Percentiles rank a stretch among this genome's conserved stretches.
Evolutionary conservation across 2,113 vertebrate species (phyloP).

Genomic region (Pithys albifrons): DNA sequence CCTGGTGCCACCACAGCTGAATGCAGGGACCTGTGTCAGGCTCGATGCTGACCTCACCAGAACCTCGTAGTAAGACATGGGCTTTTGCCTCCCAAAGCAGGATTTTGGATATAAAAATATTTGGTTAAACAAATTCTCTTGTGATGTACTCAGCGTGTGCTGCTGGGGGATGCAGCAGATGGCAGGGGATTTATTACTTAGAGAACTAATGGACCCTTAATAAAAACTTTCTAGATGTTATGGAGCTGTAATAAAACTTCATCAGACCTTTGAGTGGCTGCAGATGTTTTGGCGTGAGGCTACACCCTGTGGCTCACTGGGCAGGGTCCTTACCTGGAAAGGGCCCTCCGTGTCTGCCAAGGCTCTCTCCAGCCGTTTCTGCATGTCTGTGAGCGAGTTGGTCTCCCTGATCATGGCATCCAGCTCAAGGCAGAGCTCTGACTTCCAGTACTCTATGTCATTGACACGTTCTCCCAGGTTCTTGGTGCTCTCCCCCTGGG

Average conservation of each 20-base stretch:
- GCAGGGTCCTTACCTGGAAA: constrained; percentile 80
- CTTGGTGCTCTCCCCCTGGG: constrained; percentile 82
- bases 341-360: constrained; percentile 85
- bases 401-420: constrained; percentile 91
- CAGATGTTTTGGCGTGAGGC: background rate
- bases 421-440: constrained; percentile 87
- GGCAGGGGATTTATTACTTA: background rate
- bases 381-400: constrained; percentile 80
- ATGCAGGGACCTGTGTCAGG: background rate
- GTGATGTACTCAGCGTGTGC: background rate
- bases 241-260: background rate
- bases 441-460: constrained; percentile 91
- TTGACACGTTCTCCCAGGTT: constrained; percentile 86
- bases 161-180: background rate
- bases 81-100: background rate
- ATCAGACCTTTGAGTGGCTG: background rate
- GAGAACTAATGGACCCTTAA: background rate
- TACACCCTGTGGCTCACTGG: background rate
- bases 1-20: background rate
- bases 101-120: background rate
- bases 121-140: background rate
- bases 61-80: fast-evolving
- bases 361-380: constrained; percentile 88
- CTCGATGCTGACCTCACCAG: background rate
- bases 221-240: background rate